These are phyloP conservation scores for Yponomeuta plumbellus DNA, from an alignment of 2,888 invertebrate species.

Conservation along the genomic window DNA sequence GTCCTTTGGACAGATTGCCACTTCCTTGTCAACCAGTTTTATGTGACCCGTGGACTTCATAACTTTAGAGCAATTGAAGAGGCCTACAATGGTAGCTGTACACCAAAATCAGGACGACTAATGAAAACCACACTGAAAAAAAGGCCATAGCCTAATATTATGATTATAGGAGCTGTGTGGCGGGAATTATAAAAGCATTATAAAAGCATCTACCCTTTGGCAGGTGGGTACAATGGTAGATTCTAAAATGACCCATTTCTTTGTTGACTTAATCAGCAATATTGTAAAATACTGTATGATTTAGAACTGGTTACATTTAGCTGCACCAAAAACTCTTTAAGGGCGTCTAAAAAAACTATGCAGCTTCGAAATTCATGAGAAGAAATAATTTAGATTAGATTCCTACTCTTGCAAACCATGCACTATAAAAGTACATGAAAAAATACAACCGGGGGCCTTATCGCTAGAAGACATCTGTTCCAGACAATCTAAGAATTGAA, in stretches of 20 bases:
- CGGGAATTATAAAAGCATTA: constrained; percentile 65
- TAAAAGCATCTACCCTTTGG: constrained; percentile 66
- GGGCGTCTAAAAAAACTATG: too few species aligned
- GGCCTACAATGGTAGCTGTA: neutral
- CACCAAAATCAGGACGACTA: constrained; percentile 32
- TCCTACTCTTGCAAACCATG: too few species aligned
- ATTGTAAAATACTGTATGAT: neutral
- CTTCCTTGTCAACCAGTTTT: neutral
- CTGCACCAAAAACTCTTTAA: too few species aligned
- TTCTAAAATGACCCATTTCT: neutral
- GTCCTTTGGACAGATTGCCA: constrained; percentile 51
- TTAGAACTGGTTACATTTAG: too few species aligned
- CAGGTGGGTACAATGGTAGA: constrained; percentile 39
- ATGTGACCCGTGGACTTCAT: neutral
- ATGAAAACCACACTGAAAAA: constrained; percentile 72
- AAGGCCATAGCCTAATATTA: constrained; percentile 57
- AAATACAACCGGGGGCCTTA: too few species aligned
- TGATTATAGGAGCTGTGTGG: constrained; percentile 57
- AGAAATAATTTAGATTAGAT: too few species aligned
- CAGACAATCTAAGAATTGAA: too few species aligned
- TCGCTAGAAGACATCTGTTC: too few species aligned
- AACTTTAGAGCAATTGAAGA: neutral
- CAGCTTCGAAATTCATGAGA: too few species aligned
- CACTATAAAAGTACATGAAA: too few species aligned
- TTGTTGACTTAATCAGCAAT: neutral